A percentile compares a stretch with the other conserved stretches of the same genome.
These are phyloP conservation scores for Glaucomys volans DNA, from an alignment of 2,113 vertebrate species.

Conservation along the genomic window DNA sequence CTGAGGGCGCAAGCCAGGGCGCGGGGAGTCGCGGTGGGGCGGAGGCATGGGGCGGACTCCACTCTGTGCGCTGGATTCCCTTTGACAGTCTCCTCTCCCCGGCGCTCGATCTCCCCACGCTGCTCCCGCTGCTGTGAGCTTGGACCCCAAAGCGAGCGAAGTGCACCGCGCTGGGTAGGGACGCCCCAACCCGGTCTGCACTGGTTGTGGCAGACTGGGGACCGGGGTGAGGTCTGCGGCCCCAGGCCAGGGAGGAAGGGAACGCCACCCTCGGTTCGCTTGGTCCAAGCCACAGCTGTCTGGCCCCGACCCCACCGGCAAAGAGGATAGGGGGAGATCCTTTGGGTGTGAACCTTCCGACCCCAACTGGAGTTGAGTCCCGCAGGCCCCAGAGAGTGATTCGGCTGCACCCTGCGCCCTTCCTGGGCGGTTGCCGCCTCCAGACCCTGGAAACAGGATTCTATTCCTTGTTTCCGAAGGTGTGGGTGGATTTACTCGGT, in stretches of 20 bases:
- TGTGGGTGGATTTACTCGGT: background rate
- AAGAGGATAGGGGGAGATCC: background rate
- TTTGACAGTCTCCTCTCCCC: background rate
- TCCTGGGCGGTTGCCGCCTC: background rate
- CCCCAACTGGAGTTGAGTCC: accelerated
- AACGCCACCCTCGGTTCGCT: no score
- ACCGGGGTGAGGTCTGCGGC: background rate
- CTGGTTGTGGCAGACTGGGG: background rate
- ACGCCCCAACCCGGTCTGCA: background rate
- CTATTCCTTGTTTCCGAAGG: background rate
- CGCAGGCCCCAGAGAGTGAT: accelerated
- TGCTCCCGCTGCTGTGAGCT: background rate
- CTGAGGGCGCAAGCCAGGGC: background rate
- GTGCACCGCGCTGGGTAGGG: background rate
- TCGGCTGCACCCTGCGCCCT: background rate
- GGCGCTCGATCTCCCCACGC: background rate
- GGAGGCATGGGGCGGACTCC: background rate
- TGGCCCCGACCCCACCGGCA: accelerated
- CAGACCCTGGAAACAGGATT: accelerated
- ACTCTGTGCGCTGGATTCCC: background rate
- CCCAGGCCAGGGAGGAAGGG: background rate
- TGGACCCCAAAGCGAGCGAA: background rate
- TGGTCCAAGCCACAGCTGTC: no score
- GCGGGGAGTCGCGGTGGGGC: background rate
- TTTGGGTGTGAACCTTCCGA: background rate